Evolutionary conservation across 2,797 vertebrate species (phyloP).

Genomic region (Tamandua tetradactyla): DNA sequence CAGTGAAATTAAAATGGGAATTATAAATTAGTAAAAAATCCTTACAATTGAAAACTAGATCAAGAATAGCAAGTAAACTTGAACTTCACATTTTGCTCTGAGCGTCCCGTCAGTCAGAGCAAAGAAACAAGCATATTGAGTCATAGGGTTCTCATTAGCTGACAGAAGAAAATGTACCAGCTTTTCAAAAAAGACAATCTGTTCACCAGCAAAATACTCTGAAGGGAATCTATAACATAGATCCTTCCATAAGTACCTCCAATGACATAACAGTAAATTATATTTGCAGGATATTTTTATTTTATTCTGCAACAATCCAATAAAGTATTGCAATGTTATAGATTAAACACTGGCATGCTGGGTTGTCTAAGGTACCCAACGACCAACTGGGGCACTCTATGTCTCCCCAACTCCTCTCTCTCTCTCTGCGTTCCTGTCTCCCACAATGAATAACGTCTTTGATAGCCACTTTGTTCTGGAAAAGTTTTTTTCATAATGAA

Average conservation of each 20-base stretch:
- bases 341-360: neutral
- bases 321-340: neutral
- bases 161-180: neutral
- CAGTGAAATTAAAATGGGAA: neutral
- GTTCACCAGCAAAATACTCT: neutral
- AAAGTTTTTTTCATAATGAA: neutral
- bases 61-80: neutral
- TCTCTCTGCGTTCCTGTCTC: neutral
- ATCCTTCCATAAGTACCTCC: neutral
- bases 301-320: neutral
- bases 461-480: neutral
- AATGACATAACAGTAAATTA: neutral
- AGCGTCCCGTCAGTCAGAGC: no score
- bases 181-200: neutral
- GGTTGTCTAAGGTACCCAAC: neutral
- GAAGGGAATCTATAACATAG: neutral
- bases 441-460: neutral
- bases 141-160: neutral
- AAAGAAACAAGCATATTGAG: neutral
- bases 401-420: no score
- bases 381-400: neutral
- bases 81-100: neutral
- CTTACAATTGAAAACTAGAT: neutral
- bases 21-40: conserved; percentile 1
- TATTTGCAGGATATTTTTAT: neutral